phyloP scores from a whole-genome alignment of 2,113 vertebrate species.

The Sisor rabdophorus region DNA sequence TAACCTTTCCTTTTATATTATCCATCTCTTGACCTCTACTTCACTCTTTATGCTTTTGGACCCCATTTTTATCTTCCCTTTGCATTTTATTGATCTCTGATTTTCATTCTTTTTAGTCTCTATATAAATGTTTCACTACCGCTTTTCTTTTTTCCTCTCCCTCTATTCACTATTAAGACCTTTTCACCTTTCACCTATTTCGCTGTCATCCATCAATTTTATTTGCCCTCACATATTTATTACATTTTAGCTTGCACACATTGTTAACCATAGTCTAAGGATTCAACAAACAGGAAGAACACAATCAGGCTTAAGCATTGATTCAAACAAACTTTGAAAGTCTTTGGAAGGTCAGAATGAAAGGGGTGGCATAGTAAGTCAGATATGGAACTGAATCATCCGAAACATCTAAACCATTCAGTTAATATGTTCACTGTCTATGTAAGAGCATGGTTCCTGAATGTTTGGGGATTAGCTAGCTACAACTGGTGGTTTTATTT shows the following conservation, averaged over 20 bases:
- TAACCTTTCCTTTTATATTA: not conserved
- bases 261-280: not conserved
- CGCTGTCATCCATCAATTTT: not conserved
- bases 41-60: not conserved
- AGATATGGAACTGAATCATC: not conserved
- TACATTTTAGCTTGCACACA: slow-evolving; percentile 8
- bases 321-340: not conserved
- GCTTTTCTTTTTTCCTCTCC: not conserved
- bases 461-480: not conserved
- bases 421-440: not conserved
- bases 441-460: not conserved
- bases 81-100: not conserved
- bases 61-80: not conserved
- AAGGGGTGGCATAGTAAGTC: not conserved
- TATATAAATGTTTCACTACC: not conserved
- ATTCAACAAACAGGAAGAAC: not conserved
- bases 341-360: not conserved
- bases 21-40: not conserved
- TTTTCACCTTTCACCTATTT: not conserved
- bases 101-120: not conserved
- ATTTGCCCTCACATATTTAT: not conserved
- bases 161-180: no score
- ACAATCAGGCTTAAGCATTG: not conserved
- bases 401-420: not conserved
- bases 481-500: not conserved